Evolutionary conservation across 2,113 vertebrate genomes (phyloP).

Genomic region (Zosterops borbonicus): DNA sequence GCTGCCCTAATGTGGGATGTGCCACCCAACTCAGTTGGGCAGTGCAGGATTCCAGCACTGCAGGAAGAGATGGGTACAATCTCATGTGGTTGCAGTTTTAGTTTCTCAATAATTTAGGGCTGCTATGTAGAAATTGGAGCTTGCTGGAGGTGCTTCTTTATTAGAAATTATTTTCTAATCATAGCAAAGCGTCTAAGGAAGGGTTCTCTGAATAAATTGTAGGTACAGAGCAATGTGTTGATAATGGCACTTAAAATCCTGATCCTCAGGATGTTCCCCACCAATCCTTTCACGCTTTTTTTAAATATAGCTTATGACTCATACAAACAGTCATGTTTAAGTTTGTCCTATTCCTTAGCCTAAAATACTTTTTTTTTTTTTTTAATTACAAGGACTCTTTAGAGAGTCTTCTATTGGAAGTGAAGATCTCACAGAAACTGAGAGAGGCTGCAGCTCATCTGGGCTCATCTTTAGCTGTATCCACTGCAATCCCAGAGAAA

Average conservation of each 20-base stretch:
- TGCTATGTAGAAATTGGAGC: neutral
- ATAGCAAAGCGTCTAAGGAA: neutral
- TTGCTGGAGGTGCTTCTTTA: neutral
- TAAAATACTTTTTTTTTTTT: neutral
- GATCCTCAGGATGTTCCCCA: neutral
- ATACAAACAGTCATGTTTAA: neutral
- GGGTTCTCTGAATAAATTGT: neutral
- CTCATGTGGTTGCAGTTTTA: neutral
- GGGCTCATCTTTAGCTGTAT: neutral
- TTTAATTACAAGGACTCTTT: neutral
- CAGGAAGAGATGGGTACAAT: fast-evolving
- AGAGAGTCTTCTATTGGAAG: neutral
- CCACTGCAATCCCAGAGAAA: neutral
- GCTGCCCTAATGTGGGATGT: neutral
- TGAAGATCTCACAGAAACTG: neutral
- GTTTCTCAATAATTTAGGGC: neutral
- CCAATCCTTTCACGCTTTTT: neutral
- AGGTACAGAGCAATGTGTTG: neutral
- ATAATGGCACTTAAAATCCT: neutral
- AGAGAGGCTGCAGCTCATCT: neutral
- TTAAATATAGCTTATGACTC: neutral
- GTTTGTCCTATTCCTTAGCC: neutral
- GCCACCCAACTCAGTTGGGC: neutral
- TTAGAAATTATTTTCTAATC: neutral
- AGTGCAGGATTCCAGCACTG: neutral